Percentiles rank a stretch among this genome's conserved stretches.
These are phyloP conservation scores for Melanotus villosus DNA, from an alignment of 2,888 invertebrate species.

Conservation along the genomic window DNA sequence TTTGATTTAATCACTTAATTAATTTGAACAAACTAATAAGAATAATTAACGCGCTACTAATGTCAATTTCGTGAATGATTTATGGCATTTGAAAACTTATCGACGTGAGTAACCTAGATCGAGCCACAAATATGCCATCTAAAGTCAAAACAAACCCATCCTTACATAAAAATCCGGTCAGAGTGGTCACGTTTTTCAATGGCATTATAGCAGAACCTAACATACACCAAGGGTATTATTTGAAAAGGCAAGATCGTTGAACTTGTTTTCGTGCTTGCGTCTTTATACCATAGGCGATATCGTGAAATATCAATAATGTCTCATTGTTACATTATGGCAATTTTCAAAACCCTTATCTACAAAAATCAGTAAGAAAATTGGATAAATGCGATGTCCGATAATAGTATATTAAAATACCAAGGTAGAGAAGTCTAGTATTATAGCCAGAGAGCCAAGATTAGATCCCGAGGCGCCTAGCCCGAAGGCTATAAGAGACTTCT, in stretches of 20 bases:
- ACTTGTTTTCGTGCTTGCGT: background rate
- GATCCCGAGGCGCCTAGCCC: too few relatives aligned
- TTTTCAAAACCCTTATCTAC: too few relatives aligned
- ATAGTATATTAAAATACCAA: too few relatives aligned
- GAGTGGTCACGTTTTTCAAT: conserved; percentile 23
- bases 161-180: conserved; percentile 18
- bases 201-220: conserved; percentile 4
- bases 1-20: too few relatives aligned
- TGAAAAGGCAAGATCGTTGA: conserved; percentile 18
- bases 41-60: background rate
- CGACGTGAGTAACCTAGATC: background rate
- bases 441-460: too few relatives aligned
- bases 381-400: too few relatives aligned
- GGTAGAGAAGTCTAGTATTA: too few relatives aligned
- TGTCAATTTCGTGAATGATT: conserved; percentile 2
- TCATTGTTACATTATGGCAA: background rate
- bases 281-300: background rate
- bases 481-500: too few relatives aligned
- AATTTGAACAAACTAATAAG: background rate
- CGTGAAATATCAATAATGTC: conserved; percentile 13
- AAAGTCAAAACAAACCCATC: conserved; percentile 3
- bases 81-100: background rate
- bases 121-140: background rate
- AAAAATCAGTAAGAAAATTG: too few relatives aligned
- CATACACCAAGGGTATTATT: conserved; percentile 4